Base-by-base conservation (phyloP, 2,888 invertebrate genomes). In the Nebria salina region DNA sequence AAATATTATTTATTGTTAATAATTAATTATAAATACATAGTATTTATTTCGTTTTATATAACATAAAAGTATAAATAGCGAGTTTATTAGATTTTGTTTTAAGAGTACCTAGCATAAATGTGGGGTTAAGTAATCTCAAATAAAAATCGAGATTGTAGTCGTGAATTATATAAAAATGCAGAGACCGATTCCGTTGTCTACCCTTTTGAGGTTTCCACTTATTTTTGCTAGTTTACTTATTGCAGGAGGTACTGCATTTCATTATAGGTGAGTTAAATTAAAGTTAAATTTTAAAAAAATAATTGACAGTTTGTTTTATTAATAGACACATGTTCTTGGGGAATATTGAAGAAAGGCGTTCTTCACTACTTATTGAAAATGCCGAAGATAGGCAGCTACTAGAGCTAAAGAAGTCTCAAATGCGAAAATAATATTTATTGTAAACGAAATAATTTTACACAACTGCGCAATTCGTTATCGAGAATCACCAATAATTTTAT, bases 161-260 rank as follows among this genome's bases (percentile, higher is more conserved):
- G 5, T 4, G 34, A 34, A 34, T 54, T 54, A 2, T 54, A 15
- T 41, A 13, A 83, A 83, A 84, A 85, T 84, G 84, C 73, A 77
- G 72, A 73, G 78, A 26, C 83, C 83, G 77, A 83, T 84, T 68
- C 83, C 85, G 0, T 75, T 76, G 65, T 54, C 82, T 34, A 85
- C 84, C 7, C 72, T 84, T 11, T 41, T 85, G 15, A 83, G 85
- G 70, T 86, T 85, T 83, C 86, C 86, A 13, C 8, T 85, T 2
- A 7, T 86, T 54, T 86, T 86, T 83, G 85, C 85, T 7, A 82
- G 83, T 25, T 76, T 86, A 54, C 76, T 86, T 64, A 70, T 85
- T 1, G 77, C 84, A 6, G 83, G 82, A 7, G 83, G 83, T 6
- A 34, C 85, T n/a, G 86, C 84, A 15, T 85, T 85, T 83, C 65